phyloP scores from a whole-genome alignment of 1,140 invertebrate genomes.

The Spodoptera litura region DNA sequence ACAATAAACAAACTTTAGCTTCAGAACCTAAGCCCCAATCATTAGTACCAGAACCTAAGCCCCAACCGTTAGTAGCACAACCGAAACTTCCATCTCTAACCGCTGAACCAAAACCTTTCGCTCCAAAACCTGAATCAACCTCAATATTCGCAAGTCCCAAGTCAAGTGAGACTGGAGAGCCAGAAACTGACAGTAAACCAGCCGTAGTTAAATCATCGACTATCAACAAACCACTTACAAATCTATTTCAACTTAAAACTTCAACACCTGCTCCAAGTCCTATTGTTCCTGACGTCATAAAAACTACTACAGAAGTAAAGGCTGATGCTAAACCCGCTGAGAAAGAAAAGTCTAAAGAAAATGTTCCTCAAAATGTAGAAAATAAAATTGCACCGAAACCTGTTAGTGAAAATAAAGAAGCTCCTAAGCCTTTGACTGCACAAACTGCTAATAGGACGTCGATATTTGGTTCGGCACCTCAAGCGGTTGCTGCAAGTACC shows the following conservation, averaged over 20 bases:
- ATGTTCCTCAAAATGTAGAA: slow-evolving; percentile 55
- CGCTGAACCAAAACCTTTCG: slow-evolving; percentile 41
- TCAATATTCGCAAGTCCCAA: slow-evolving; percentile 49
- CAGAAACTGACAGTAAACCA: slow-evolving; percentile 56
- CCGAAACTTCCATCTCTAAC: slow-evolving; percentile 35
- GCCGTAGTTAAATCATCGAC: slow-evolving; percentile 57
- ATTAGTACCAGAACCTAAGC: neutral
- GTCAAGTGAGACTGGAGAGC: slow-evolving; percentile 71
- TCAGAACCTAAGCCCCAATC: too few species aligned
- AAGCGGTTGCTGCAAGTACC: slow-evolving; percentile 48
- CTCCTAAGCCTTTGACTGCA: slow-evolving; percentile 56
- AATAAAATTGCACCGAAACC: slow-evolving; percentile 45
- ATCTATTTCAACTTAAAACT: slow-evolving; percentile 61
- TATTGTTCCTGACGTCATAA: slow-evolving; percentile 70
- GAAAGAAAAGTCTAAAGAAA: slow-evolving; percentile 65
- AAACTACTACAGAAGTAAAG: slow-evolving; percentile 58
- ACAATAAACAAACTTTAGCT: slow-evolving; percentile 40
- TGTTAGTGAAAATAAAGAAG: slow-evolving; percentile 59
- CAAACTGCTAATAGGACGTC: slow-evolving; percentile 55
- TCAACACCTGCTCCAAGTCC: slow-evolving; percentile 46
- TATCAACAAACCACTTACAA: slow-evolving; percentile 59
- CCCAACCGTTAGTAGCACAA: slow-evolving; percentile 21
- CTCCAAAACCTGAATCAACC: slow-evolving; percentile 30
- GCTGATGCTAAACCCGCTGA: slow-evolving; percentile 53
- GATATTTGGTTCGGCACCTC: slow-evolving; percentile 28